Base-by-base conservation (phyloP, 2,113 vertebrate genomes). In the Petaurus breviceps region DNA sequence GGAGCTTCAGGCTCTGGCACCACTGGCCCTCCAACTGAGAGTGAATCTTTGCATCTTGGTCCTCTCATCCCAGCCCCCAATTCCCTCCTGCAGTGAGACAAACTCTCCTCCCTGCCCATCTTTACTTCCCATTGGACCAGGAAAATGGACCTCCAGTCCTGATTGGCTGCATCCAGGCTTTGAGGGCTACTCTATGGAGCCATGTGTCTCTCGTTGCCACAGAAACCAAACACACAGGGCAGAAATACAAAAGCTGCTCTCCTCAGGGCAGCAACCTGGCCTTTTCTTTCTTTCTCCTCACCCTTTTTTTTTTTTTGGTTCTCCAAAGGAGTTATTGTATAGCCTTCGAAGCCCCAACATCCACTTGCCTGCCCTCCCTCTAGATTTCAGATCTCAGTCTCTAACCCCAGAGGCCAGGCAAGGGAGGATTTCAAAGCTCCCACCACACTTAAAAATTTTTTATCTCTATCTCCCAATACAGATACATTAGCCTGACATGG, bases 161-260 rank as follows among this genome's bases (percentile, higher is more conserved):
- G 51, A n/a, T 19, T 96, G 95, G 97, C 92, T 94, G 6, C 93
- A 50, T 47, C 91, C 93, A 94, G 49, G 53, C 23, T 93, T 31
- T 51, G 89, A 95, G 94, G 52, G 94, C 23, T 49, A 91, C 91
- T 61, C 92, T 51, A 24, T 92, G 8, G 95, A 90, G 57, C 3
- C 0, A 51, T 90, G 90, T 6, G 90, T 93, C 96, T 8, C 24
- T 46, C 53, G 96, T 97, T 94, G 93, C 93, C 96, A 92, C 95
- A 57, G 97, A 91, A 97, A 97, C 93, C 5, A 3, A 89, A 94
- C 96, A 96, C 46, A 3, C 8, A n/a, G 90, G 52, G 50, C 91
- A 97, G n/a, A 46, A 93, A 92, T 37, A 94, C 91, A 95, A 94
- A 95, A 95, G 90, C 91, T 26, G 91, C 53, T 89, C 91, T 55